These are phyloP conservation scores for Metaphire vulgaris DNA, from an alignment of 1,140 invertebrate species.

Conservation along the genomic window DNA sequence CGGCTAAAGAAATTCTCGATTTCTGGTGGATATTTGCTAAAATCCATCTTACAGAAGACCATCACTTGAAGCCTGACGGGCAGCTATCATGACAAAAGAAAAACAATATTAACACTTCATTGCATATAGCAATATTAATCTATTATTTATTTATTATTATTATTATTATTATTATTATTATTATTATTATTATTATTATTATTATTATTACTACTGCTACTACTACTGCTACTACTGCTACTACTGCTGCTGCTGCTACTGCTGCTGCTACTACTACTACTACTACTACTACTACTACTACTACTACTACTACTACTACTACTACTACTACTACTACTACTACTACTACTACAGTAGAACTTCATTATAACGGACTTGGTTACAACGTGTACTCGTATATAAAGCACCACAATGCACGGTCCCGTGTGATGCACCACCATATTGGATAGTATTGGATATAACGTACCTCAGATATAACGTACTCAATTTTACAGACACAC, in stretches of 20 bases:
- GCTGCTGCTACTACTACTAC: neutral
- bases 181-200: neutral
- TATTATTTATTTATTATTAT: too few relatives aligned
- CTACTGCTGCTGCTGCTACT: neutral
- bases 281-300: neutral
- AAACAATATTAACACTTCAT: too few relatives aligned
- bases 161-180: neutral
- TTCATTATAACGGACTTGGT: neutral
- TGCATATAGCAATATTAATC: too few relatives aligned
- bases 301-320: constrained; percentile 2
- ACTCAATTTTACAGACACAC: too few relatives aligned
- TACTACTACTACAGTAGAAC: neutral
- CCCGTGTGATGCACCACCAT: neutral
- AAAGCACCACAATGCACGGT: neutral
- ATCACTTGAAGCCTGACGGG: too few relatives aligned
- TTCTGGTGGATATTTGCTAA: too few relatives aligned
- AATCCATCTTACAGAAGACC: too few relatives aligned
- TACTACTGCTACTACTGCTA: neutral
- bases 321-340: constrained; percentile 2
- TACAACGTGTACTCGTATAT: neutral
- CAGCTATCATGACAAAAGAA: too few relatives aligned
- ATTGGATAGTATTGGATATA: too few relatives aligned
- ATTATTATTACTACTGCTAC: neutral
- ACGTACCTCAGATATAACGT: too few relatives aligned
- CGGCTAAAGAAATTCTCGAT: too few relatives aligned